Evolutionary conservation across 2,113 vertebrate species (phyloP).

Genomic region (Nestor notabilis): DNA sequence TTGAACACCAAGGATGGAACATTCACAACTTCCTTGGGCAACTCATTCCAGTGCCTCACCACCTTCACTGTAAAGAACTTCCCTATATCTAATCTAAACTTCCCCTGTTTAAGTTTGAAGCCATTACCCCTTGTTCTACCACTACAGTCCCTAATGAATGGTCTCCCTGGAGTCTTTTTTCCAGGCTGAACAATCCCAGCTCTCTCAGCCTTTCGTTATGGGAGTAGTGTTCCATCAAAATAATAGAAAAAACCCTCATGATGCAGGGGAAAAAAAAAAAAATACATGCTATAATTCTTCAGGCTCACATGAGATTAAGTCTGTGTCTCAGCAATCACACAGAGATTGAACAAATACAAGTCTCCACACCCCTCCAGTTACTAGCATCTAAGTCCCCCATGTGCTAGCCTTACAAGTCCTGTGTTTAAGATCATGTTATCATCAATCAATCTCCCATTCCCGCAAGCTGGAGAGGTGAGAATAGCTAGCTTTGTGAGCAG

Average conservation of each 20-base stretch:
- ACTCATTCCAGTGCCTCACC: too few relatives aligned
- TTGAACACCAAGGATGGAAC: too few relatives aligned
- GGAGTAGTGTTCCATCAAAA: neutral
- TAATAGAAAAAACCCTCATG: neutral
- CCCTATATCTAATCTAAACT: too few relatives aligned
- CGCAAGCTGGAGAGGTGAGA: neutral
- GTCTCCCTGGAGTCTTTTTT: neutral
- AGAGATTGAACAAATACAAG: neutral
- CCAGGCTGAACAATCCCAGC: neutral
- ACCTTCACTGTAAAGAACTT: too few relatives aligned
- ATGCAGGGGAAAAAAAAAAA: neutral
- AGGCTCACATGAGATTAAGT: neutral
- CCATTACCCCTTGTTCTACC: too few relatives aligned
- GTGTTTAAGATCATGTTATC: too few relatives aligned
- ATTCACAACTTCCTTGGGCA: too few relatives aligned
- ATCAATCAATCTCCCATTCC: neutral
- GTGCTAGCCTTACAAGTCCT: neutral
- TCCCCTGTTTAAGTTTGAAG: too few relatives aligned
- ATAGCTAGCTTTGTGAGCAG: neutral
- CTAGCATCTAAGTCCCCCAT: neutral
- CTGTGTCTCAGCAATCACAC: neutral
- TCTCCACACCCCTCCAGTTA: neutral
- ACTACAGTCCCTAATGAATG: too few relatives aligned
- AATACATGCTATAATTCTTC: neutral
- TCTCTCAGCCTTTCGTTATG: neutral